Conservation (phyloP, 2,797 vertebrate genomes). For the Mus caroli region DNA sequence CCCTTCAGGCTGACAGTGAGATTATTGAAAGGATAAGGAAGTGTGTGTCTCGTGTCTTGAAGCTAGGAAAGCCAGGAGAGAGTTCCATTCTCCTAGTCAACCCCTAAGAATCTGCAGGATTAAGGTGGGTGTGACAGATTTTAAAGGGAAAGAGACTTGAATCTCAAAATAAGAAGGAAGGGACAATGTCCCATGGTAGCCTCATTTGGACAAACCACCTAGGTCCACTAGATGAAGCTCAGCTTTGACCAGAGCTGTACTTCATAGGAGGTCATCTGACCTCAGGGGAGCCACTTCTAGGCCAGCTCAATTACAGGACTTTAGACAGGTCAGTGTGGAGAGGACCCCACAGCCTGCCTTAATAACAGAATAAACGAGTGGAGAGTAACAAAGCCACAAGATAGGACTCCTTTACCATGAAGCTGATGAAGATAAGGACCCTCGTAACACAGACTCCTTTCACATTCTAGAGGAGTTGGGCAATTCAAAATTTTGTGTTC, state of each 20-base stretch:
- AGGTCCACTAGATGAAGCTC: background rate
- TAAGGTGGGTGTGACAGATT: background rate
- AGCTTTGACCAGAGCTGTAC: background rate
- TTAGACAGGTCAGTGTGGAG: background rate
- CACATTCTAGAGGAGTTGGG: background rate
- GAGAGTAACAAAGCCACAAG: background rate
- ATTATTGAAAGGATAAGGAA: background rate
- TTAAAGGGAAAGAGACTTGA: background rate
- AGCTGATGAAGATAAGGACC: background rate
- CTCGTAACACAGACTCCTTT: background rate
- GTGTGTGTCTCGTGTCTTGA: background rate
- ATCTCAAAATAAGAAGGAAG: background rate
- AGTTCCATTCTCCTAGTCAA: background rate
- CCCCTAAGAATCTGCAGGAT: background rate
- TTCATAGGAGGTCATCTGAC: background rate
- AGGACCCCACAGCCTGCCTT: background rate
- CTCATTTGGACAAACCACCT: background rate
- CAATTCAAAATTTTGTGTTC: slow-evolving; percentile 31
- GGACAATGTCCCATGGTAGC: background rate
- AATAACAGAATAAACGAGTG: slow-evolving; percentile 16
- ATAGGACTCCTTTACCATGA: background rate
- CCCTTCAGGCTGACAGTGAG: background rate
- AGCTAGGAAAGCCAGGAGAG: background rate
- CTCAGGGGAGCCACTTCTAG: background rate
- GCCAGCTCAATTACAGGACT: background rate